Evolutionary conservation across 2,113 vertebrate species (phyloP).

Genomic region (Nothocercus julius): DNA sequence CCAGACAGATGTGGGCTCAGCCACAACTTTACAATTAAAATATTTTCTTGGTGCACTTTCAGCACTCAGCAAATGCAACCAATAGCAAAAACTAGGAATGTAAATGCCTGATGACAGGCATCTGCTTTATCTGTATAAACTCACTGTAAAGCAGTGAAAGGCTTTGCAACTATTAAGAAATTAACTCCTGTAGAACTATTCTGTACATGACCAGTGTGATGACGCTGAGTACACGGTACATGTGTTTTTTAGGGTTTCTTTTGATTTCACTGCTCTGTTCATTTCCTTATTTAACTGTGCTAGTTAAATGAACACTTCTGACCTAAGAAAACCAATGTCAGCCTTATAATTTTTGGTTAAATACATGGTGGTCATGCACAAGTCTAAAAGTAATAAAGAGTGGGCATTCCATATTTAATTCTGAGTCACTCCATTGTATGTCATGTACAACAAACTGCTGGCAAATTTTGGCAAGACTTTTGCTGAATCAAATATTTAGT

Average conservation of each 20-base stretch:
- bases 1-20: not conserved
- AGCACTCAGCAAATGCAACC: not conserved
- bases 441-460: slow-evolving; percentile 13
- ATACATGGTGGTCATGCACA: slow-evolving; percentile 59
- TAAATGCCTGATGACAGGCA: not conserved
- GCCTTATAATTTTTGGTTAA: slow-evolving; percentile 77
- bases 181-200: not conserved
- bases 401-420: slow-evolving; percentile 61
- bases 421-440: slow-evolving; percentile 51
- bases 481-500: not conserved
- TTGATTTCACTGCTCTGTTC: not conserved
- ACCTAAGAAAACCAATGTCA: slow-evolving; percentile 60
- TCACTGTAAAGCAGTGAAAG: not conserved
- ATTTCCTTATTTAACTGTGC: slow-evolving; percentile 71
- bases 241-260: not conserved
- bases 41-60: not conserved
- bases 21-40: not conserved
- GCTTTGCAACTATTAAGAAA: not conserved
- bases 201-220: not conserved
- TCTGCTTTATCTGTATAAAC: not conserved
- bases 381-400: slow-evolving; percentile 76
- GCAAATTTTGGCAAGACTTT: not conserved
- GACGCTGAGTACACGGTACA: not conserved
- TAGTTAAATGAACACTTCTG: slow-evolving; percentile 36
- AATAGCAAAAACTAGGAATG: not conserved